phyloP scores from a whole-genome alignment of 2,888 invertebrate species.

The Spatulosminthurus flaviceps region DNA sequence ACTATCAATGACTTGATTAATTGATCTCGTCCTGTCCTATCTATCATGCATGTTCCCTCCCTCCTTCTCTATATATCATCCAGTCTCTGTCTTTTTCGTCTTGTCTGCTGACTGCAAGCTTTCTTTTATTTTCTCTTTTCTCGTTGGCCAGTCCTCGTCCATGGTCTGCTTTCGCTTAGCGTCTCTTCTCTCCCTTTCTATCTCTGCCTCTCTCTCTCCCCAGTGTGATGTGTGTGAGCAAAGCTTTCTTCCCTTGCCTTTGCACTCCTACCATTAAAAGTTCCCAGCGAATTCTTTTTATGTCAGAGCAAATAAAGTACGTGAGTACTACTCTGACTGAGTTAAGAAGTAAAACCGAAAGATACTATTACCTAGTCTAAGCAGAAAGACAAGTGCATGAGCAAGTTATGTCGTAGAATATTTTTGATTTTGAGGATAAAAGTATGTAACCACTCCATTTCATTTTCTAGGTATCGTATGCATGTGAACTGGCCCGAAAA shows the following conservation, averaged over 20 bases:
- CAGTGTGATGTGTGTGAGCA: neutral
- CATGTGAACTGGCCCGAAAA: no score
- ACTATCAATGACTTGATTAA: slow-evolving; percentile 64
- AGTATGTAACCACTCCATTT: no score
- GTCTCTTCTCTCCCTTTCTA: neutral
- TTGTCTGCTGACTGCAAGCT: slow-evolving; percentile 10
- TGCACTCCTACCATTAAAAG: neutral
- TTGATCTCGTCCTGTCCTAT: slow-evolving; percentile 62
- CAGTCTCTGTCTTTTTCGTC: slow-evolving; percentile 41
- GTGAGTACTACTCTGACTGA: no score
- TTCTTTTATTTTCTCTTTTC: slow-evolving; percentile 43
- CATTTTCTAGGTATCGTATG: no score
- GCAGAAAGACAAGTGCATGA: no score
- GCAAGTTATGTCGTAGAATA: no score
- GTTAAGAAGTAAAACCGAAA: no score
- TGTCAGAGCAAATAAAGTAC: neutral
- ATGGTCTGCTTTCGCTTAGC: neutral
- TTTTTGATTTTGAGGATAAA: no score
- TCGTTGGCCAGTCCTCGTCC: neutral
- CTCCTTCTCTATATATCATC: slow-evolving; percentile 57
- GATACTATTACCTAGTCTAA: no score
- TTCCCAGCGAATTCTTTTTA: neutral
- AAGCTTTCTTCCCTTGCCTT: neutral
- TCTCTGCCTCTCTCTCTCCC: neutral
- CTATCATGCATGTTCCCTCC: slow-evolving; percentile 61